A percentile compares a stretch with the other conserved stretches of the same genome.
Evolutionary conservation across 2,113 vertebrate genomes (phyloP).

Genomic region (Salvelinus fontinalis): DNA sequence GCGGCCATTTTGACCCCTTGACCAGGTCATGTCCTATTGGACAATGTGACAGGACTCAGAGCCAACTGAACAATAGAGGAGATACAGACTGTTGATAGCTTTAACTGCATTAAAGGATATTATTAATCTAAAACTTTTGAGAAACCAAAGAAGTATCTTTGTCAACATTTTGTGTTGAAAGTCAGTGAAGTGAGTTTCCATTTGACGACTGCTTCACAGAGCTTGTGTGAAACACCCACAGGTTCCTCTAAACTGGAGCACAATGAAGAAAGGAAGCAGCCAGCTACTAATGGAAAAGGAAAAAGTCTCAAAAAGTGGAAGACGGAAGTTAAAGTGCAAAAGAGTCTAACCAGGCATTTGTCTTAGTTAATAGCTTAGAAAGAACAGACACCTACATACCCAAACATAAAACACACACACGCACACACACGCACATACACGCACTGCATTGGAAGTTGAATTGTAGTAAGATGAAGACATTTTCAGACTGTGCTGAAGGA

Average conservation of each 20-base stretch:
- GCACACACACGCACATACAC: background rate
- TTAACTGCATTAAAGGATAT: background rate
- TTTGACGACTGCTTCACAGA: background rate
- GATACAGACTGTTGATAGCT: background rate
- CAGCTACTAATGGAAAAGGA: conserved; percentile 42
- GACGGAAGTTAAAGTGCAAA: conserved; percentile 43
- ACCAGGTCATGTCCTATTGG: conserved; percentile 13
- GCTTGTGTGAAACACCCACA: conserved; percentile 16
- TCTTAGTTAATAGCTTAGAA: conserved; percentile 14
- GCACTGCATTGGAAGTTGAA: background rate
- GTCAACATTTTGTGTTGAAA: background rate
- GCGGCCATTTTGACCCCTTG: conserved; percentile 26
- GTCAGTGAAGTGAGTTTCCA: background rate
- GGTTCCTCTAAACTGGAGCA: conserved; percentile 21
- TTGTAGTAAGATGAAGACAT: conserved; percentile 29
- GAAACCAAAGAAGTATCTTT: background rate
- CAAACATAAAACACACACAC: background rate
- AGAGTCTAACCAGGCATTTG: conserved; percentile 19
- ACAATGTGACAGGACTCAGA: background rate
- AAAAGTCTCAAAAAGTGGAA: conserved; percentile 59
- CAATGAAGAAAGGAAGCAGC: conserved; percentile 41
- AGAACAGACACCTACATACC: background rate
- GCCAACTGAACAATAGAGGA: background rate
- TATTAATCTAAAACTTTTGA: background rate
- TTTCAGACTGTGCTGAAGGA: conserved; percentile 17